These are phyloP conservation scores for Troglohyphantes excavatus DNA, from an alignment of 2,888 invertebrate genomes.

Conservation along the genomic window DNA sequence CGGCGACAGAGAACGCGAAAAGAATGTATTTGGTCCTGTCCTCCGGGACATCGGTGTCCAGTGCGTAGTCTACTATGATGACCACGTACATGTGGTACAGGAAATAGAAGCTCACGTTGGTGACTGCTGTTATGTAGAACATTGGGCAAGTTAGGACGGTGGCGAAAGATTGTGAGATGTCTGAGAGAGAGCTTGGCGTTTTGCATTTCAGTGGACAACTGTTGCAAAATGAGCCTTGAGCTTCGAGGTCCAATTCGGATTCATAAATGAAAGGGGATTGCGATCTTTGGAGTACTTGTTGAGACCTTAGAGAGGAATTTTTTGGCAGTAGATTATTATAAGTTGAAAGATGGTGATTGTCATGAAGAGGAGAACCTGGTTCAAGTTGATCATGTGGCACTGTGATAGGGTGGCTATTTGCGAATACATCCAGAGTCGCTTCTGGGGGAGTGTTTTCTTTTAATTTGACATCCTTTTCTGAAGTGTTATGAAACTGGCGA, in stretches of 20 bases:
- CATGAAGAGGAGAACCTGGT: too few relatives aligned
- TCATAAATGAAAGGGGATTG: not conserved
- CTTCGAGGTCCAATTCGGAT: not conserved
- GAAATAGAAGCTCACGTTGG: conserved; percentile 66
- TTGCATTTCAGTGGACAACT: not conserved
- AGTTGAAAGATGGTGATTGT: too few relatives aligned
- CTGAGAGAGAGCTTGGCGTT: not conserved
- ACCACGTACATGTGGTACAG: conserved; percentile 70
- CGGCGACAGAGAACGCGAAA: conserved; percentile 77
- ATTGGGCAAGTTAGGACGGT: conserved; percentile 52
- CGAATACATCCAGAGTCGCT: not conserved
- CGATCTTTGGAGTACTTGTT: not conserved
- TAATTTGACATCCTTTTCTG: not conserved
- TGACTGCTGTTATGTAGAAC: conserved; percentile 65
- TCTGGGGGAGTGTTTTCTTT: not conserved
- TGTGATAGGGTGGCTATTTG: not conserved
- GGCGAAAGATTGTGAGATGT: conserved; percentile 28
- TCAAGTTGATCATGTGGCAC: too few relatives aligned
- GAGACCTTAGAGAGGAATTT: too few relatives aligned
- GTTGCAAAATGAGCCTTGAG: not conserved
- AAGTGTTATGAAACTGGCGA: too few relatives aligned
- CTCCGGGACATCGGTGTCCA: conserved; percentile 72
- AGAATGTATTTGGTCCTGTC: conserved; percentile 73
- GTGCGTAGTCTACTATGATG: conserved; percentile 77
- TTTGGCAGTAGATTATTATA: too few relatives aligned